A percentile compares a stretch with the other conserved stretches of the same genome.
These are phyloP conservation scores for Hylia prasina DNA, from an alignment of 2,113 vertebrate species.

Conservation along the genomic window DNA sequence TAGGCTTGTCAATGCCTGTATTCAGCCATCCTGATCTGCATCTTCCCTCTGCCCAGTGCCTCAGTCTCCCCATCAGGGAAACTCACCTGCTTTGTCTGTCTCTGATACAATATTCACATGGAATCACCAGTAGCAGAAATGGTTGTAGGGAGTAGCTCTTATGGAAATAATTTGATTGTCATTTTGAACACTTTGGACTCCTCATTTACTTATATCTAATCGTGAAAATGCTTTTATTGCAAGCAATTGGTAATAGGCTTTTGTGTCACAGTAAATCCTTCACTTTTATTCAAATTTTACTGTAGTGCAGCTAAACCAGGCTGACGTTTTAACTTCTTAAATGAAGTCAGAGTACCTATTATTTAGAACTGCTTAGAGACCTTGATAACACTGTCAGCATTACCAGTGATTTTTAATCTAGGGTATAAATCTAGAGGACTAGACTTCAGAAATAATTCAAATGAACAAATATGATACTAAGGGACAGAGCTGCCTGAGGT, in stretches of 20 bases:
- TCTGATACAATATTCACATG: neutral
- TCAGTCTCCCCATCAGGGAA: neutral
- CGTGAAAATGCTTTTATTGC: neutral
- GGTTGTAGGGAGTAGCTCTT: neutral
- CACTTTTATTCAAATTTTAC: neutral
- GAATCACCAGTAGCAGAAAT: neutral
- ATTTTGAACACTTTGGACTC: neutral
- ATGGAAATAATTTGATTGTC: neutral
- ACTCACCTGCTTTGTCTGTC: neutral
- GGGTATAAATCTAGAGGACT: neutral
- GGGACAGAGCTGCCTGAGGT: neutral
- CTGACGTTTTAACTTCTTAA: neutral
- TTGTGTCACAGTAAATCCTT: neutral
- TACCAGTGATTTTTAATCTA: neutral
- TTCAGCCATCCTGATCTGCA: neutral
- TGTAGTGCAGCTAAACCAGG: neutral
- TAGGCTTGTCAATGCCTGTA: neutral
- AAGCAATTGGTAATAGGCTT: neutral
- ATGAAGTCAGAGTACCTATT: neutral
- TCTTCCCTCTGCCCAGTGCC: neutral
- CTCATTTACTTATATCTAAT: neutral
- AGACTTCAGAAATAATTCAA: neutral
- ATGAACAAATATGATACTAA: neutral
- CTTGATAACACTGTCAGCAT: neutral
- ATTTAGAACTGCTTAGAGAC: neutral